Percentiles rank a stretch among this genome's conserved stretches.
phyloP scores from a whole-genome alignment of 2,888 invertebrate species.

The Parnassius orleans region DNA sequence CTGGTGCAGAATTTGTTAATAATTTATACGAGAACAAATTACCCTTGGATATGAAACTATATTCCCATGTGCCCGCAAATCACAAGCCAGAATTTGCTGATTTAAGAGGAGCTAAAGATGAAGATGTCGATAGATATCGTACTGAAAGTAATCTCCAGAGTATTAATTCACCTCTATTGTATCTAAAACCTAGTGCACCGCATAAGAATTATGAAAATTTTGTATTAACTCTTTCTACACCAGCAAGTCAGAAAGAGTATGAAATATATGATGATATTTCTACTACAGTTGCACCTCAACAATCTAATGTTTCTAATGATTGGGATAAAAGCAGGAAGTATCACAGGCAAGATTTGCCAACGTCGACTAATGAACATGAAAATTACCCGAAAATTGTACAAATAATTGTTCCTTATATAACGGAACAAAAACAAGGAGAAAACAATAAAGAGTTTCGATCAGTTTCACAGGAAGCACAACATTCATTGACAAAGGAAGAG shows the following conservation, averaged over 20 bases:
- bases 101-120: slow-evolving; percentile 66
- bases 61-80: slow-evolving; percentile 48
- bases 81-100: slow-evolving; percentile 64
- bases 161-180: slow-evolving; percentile 82
- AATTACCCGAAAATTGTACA: slow-evolving; percentile 85
- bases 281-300: slow-evolving; percentile 49
- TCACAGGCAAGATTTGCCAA: slow-evolving; percentile 46
- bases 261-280: slow-evolving; percentile 69
- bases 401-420: slow-evolving; percentile 91
- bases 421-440: slow-evolving; percentile 37
- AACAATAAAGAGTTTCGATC: slow-evolving; percentile 47
- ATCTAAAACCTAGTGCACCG: slow-evolving; percentile 74
- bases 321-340: slow-evolving; percentile 54
- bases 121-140: slow-evolving; percentile 69
- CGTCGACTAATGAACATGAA: slow-evolving; percentile 43
- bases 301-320: slow-evolving; percentile 38
- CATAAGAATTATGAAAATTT: slow-evolving; percentile 78
- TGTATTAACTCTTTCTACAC: slow-evolving; percentile 52
- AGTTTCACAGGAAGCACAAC: slow-evolving; percentile 61
- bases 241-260: slow-evolving; percentile 57
- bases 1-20: slow-evolving; percentile 60
- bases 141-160: slow-evolving; percentile 72
- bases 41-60: slow-evolving; percentile 50
- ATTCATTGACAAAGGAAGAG: slow-evolving; percentile 46
- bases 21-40: slow-evolving; percentile 57